phyloP scores from a whole-genome alignment of 2,888 invertebrate species.

The Sturmia bella region DNA sequence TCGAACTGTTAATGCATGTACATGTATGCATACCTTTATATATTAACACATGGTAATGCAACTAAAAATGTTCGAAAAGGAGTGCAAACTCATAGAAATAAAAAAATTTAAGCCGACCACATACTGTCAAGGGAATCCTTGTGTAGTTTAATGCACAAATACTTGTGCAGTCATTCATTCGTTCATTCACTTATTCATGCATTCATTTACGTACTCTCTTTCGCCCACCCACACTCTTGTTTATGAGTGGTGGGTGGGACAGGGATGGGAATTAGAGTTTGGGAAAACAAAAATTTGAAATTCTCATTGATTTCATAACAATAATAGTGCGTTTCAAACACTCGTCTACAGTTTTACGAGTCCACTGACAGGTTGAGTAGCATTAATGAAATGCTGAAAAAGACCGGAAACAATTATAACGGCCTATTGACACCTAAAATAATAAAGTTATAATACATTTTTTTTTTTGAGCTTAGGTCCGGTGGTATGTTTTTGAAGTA shows the following conservation, averaged over 20 bases:
- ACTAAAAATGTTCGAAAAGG: conserved; percentile 14
- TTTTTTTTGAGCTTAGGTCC: no score
- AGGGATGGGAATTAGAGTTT: conserved; percentile 3
- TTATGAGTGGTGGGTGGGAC: not conserved
- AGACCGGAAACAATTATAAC: no score
- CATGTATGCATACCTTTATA: not conserved
- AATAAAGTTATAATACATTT: no score
- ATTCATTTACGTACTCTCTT: conserved; percentile 1
- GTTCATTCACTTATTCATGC: conserved; percentile 17
- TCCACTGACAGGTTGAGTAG: no score
- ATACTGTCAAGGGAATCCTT: conserved; percentile 47
- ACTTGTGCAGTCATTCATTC: not conserved
- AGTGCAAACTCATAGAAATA: conserved; percentile 18
- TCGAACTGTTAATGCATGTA: not conserved
- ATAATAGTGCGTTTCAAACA: no score
- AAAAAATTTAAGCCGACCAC: conserved; percentile 20
- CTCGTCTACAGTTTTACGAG: no score
- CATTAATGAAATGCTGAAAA: no score
- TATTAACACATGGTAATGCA: not conserved
- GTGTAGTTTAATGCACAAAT: conserved; percentile 31
- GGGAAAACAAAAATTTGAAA: no score
- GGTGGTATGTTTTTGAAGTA: no score
- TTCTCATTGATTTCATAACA: no score
- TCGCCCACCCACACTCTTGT: not conserved
- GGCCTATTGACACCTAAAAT: no score